Evolutionary conservation across 2,888 invertebrate genomes (phyloP).

Genomic region (Chirona hameri): DNA sequence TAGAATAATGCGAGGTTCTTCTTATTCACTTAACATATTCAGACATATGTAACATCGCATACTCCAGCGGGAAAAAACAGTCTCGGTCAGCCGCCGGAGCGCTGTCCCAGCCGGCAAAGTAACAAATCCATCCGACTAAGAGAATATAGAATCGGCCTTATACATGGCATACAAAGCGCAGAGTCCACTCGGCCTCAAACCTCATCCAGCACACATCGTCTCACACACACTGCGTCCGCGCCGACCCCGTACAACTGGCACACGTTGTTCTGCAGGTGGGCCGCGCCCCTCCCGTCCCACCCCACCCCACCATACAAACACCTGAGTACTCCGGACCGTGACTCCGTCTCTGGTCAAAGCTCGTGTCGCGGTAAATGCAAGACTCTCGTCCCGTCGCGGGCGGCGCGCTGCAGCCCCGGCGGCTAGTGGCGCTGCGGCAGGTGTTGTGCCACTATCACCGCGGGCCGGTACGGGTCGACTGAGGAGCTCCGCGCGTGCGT

Average conservation of each 20-base stretch:
- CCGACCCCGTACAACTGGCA: too few species aligned
- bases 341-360: background rate
- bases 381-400: background rate
- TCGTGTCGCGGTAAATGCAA: slow-evolving; percentile 22
- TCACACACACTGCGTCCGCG: background rate
- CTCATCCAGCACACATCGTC: too few species aligned
- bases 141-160: too few species aligned
- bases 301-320: background rate
- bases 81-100: too few species aligned
- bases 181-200: too few species aligned
- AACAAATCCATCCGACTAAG: too few species aligned
- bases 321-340: background rate
- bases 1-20: background rate
- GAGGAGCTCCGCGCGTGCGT: slow-evolving; percentile 5
- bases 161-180: too few species aligned
- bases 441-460: background rate
- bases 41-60: too few species aligned
- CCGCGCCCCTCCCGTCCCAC: background rate
- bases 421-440: background rate
- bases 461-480: background rate
- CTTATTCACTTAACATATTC: background rate
- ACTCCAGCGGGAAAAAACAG: too few species aligned
- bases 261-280: background rate
- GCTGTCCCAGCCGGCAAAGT: too few species aligned
- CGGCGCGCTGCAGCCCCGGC: background rate